Base-by-base conservation (phyloP, 2,113 vertebrate species). In the Mungos mungo region DNA sequence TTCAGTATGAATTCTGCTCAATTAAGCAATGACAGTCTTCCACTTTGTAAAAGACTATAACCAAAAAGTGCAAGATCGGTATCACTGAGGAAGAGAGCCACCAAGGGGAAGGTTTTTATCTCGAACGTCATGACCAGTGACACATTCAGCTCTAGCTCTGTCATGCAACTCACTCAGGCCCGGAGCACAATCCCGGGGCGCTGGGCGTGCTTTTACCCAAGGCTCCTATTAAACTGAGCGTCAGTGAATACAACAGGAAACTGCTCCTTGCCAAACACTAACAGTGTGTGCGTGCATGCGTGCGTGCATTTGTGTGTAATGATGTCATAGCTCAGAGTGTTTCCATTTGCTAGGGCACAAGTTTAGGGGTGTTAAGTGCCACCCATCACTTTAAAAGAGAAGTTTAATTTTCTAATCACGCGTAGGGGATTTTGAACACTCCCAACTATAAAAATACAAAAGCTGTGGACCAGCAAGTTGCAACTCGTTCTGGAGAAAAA, bases 1-100 rank as follows among this genome's bases (percentile, higher is more conserved):
- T 19, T 82, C 65, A 87, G 71, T 31, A 89, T 60, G 89, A 88
- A 52, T 79, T 82, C 92, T 96, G 72, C 35, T 93, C 68, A 41
- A 31, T 85, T 45, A 54, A 88, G 29, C 83, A 96, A 84, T 0
- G 14, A 88, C 14, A n/a, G 68, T 47, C 41, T 92, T 76, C 80
- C 31, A 60, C 87, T 87, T 33, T 57, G 77, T 41, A 12, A 83
- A 89, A 27, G 23, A 52, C 29, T 52, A 71, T 50, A n/a, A 86
- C 50, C 63, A 66, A 92, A 23, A 12, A 33, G 25, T 1, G 31
- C n/a, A 65, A 96, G 90, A 71, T 76, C 57, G 12, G 27, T 88
- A 71, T 83, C 93, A 18, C 81, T 27, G 45, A 47, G 91, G 71
- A 88, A 97, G 52, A 81, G 27, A 88, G 60, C 18, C 38, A 38